These are phyloP conservation scores for Aplocera efformata DNA, from an alignment of 2,888 invertebrate species.

Conservation along the genomic window DNA sequence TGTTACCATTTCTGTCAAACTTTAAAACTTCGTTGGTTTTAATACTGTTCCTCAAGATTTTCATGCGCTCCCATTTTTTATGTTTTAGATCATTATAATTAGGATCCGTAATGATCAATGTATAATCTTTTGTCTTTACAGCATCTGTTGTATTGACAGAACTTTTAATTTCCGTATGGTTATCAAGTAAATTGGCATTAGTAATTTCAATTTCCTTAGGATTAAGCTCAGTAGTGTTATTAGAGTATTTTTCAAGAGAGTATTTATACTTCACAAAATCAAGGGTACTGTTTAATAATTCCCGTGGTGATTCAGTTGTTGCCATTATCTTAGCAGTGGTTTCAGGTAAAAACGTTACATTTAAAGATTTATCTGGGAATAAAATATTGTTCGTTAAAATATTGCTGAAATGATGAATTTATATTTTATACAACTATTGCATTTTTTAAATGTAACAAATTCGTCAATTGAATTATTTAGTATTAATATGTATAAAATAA, in stretches of 20 bases:
- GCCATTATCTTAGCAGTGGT: background rate
- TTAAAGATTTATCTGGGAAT: slow-evolving; percentile 1
- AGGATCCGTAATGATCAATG: slow-evolving; percentile 1
- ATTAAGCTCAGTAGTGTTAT: background rate
- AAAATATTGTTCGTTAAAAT: background rate
- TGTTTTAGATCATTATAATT: slow-evolving; percentile 30
- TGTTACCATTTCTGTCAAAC: background rate
- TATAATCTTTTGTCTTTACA: background rate
- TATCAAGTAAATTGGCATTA: background rate
- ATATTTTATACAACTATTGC: too few relatives aligned
- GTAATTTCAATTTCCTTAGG: background rate
- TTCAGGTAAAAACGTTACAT: background rate
- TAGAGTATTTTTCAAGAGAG: background rate
- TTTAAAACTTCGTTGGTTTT: slow-evolving; percentile 4
- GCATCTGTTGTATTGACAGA: background rate
- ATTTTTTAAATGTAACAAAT: too few relatives aligned
- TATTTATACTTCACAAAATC: slow-evolving; percentile 1
- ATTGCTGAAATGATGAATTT: too few relatives aligned
- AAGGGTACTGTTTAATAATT: background rate
- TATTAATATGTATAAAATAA: too few relatives aligned
- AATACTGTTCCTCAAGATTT: slow-evolving; percentile 19
- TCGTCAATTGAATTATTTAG: too few relatives aligned
- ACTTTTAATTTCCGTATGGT: background rate
- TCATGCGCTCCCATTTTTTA: slow-evolving; percentile 31
- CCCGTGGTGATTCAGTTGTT: background rate